These are phyloP conservation scores for Gastrophryne carolinensis DNA, from an alignment of 2,797 vertebrate genomes.

Conservation along the genomic window DNA sequence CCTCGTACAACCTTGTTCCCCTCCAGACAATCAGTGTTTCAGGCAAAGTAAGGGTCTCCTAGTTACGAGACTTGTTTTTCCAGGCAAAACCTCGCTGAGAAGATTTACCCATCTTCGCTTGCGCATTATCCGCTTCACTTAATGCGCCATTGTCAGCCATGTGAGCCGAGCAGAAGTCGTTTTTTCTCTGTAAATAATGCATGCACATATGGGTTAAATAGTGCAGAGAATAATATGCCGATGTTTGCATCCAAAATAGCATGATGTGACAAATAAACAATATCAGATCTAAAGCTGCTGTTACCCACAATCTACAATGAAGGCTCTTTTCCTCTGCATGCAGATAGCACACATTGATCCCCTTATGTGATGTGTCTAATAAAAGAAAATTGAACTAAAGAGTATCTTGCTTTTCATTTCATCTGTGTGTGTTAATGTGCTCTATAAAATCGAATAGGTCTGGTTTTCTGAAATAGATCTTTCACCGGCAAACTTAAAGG, in stretches of 20 bases:
- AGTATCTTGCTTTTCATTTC: background rate
- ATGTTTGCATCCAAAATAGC: conserved; percentile 82
- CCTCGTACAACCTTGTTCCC: background rate
- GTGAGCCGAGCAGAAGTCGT: conserved; percentile 47
- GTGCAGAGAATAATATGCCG: conserved; percentile 59
- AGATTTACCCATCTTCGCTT: conserved; percentile 6
- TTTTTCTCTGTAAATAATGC: conserved; percentile 79
- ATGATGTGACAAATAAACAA: conserved; percentile 75
- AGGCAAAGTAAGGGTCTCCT: conserved; percentile 4
- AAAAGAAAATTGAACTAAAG: conserved; percentile 61
- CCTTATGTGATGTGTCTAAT: conserved; percentile 68
- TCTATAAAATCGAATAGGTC: too few species aligned
- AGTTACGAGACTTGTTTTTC: conserved; percentile 12
- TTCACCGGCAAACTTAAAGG: too few species aligned
- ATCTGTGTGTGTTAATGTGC: too few species aligned
- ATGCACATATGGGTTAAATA: conserved; percentile 71
- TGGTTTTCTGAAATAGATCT: too few species aligned
- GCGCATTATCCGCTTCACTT: background rate
- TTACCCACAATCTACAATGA: conserved; percentile 54
- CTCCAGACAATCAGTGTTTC: conserved; percentile 19
- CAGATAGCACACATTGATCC: conserved; percentile 57
- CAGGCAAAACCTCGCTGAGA: background rate
- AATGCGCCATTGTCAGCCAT: conserved; percentile 17
- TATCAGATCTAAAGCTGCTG: conserved; percentile 41
- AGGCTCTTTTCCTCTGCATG: conserved; percentile 69